phyloP scores from a whole-genome alignment of 2,888 invertebrate genomes.

The Vandiemenella viatica region DNA sequence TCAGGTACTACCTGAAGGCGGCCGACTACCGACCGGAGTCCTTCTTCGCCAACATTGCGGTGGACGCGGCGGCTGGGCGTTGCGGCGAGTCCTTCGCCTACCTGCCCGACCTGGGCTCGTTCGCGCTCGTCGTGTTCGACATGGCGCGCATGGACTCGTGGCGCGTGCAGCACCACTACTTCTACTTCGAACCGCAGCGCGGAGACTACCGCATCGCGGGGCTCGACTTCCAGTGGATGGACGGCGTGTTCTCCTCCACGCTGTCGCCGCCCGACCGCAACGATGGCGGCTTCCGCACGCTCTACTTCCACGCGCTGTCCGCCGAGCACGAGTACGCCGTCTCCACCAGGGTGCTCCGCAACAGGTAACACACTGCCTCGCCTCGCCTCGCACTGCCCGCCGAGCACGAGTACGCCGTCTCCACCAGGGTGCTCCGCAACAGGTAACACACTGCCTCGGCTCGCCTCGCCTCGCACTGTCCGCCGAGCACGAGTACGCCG shows the following conservation, averaged over 20 bases:
- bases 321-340: background rate
- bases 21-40: constrained; percentile 34
- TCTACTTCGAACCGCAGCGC: constrained; percentile 49
- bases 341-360: background rate
- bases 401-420: too few relatives aligned
- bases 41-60: constrained; percentile 56
- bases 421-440: too few relatives aligned
- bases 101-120: constrained; percentile 67
- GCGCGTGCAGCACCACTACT: constrained; percentile 56
- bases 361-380: background rate
- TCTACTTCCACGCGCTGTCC: background rate
- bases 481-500: too few relatives aligned
- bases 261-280: background rate
- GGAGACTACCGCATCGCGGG: constrained; percentile 53
- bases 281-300: background rate
- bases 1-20: constrained; percentile 46
- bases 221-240: background rate
- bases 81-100: constrained; percentile 68
- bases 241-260: background rate
- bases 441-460: too few relatives aligned
- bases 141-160: constrained; percentile 61
- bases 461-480: too few relatives aligned
- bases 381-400: too few relatives aligned
- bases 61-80: constrained; percentile 46
- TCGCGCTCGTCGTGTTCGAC: constrained; percentile 64